Base-by-base conservation (phyloP, 1,140 invertebrate species). In the Pantala flavescens region DNA sequence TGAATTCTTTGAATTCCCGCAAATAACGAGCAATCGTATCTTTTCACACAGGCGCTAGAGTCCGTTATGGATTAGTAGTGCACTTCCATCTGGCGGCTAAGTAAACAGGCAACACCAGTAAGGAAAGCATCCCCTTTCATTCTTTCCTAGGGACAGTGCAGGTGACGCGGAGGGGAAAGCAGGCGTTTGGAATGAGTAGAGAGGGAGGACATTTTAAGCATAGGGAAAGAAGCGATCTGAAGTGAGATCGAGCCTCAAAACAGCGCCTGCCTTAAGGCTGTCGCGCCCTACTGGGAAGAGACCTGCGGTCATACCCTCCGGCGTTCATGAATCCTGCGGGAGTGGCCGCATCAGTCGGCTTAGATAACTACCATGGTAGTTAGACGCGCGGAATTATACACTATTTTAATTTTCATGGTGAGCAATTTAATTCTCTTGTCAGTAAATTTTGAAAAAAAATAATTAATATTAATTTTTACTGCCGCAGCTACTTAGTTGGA, bases 61-160 rank as follows among this genome's bases (percentile, higher is more conserved):
- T 16, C n/a, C 49, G n/a, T 63, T 63, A 63, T 63, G 49, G 49
- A 63, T 63, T 63, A 63, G 49, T 63, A 63, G 16, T 63, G n/a
- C 49, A 14, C 49, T 63, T 63, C 49, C 49, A 63, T 63, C 49
- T 63, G 49, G 49, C 49, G 49, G 49, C 49, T 21, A 63, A 3
- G 49, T 16, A 63, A 63, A 63, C 49, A 63, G 49, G 49, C 49
- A 63, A 14, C 28, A 36, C 28, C 28, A 36, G 28, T 5, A 36
- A 36, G 28, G 28, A 36, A 36, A 36, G 28, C 28, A 36, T 36
- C 28, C 28, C 28, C 28, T 36, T 36, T 36, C 28, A 36, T 36
- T 36, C 28, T 36, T 2, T 36, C 9, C 28, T 36, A 36, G 28
- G 28, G 28, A 36, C 28, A 36, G 28, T 36, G 2, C 28, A 36